Base-by-base conservation (phyloP, 2,888 invertebrate species). In the Thecocarcelia acutangulata region DNA sequence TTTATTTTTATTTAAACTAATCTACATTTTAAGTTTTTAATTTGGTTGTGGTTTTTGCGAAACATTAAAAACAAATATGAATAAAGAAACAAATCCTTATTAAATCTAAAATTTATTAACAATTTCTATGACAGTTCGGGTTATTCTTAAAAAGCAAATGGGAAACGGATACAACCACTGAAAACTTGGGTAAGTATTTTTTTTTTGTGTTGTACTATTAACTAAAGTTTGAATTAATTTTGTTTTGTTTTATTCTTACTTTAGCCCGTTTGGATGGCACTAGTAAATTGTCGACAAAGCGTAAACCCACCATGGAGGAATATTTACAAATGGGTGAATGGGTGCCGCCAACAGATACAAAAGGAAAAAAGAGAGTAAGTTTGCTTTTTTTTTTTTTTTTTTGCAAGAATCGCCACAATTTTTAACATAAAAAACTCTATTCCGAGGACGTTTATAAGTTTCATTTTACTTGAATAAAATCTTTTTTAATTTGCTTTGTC, bases 251-350 rank as follows among this genome's bases (percentile, higher is more conserved):
- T 37, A 37, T 93, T n/a, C n/a, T n/a, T 9, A 33, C 9, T 33
- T 24, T 93, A 98, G 98, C 97, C 87, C 96, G 97, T 83, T 93
- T 98, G 91, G 98, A 98, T 92, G 98, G 98, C 83, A 94, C 96
- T 85, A 95, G 92, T 89, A 95, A 94, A 89, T 94, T 95, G 64
- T 92, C 94, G 80, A 92, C 95, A 80, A 90, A 88, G 83, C 88
- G 88, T 21, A 87, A 86, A 37, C 85, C 87, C 1, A 96, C 97
- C 77, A 95, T 98, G 94, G 97, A 97, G 89, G 97, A 98, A 91
- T 98, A 97, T 93, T 93, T 98, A 83, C 97, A 97, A 91, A 84
- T 88, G 89, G 94, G 90, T 93, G 96, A 96, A 87, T 97, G 94
- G 93, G 92, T 92, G 85, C 93, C 94, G 72, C 84, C 83, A 56